Conservation (phyloP, 2,797 vertebrate species). For the Natrix natrix region DNA sequence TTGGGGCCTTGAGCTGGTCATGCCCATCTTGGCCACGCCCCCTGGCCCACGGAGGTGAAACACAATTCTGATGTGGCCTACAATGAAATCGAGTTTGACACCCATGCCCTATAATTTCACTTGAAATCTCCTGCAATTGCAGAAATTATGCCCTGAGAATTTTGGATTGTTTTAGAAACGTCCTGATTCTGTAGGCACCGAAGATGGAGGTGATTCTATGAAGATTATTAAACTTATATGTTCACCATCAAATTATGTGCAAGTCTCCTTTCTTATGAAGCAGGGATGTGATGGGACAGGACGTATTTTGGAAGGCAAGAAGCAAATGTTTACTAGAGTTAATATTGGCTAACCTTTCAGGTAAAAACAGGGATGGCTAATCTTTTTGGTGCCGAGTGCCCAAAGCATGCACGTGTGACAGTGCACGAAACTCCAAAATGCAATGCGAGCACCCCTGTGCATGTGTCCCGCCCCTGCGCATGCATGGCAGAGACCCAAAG, state of each 20-base stretch:
- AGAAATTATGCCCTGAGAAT: not conserved
- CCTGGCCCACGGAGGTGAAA: too few relatives aligned
- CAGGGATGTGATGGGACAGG: not conserved
- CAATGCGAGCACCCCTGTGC: too few relatives aligned
- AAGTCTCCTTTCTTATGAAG: not conserved
- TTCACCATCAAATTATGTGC: too few relatives aligned
- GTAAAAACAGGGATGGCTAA: not conserved
- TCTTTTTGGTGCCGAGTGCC: too few relatives aligned
- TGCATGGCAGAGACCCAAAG: too few relatives aligned
- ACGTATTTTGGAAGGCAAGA: not conserved
- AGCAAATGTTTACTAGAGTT: not conserved
- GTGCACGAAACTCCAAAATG: too few relatives aligned
- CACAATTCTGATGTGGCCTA: too few relatives aligned
- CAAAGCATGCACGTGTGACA: too few relatives aligned
- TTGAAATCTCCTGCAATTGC: not conserved
- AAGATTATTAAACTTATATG: not conserved
- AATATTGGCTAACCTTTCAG: not conserved
- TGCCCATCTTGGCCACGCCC: too few relatives aligned
- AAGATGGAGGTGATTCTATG: not conserved
- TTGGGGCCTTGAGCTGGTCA: too few relatives aligned
- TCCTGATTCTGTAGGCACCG: not conserved
- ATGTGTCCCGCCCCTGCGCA: too few relatives aligned
- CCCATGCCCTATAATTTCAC: not conserved
- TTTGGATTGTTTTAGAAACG: not conserved
- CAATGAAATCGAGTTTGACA: too few relatives aligned